Conservation (phyloP, 2,797 vertebrate species). For the Pseudomugil tenellus region DNA sequence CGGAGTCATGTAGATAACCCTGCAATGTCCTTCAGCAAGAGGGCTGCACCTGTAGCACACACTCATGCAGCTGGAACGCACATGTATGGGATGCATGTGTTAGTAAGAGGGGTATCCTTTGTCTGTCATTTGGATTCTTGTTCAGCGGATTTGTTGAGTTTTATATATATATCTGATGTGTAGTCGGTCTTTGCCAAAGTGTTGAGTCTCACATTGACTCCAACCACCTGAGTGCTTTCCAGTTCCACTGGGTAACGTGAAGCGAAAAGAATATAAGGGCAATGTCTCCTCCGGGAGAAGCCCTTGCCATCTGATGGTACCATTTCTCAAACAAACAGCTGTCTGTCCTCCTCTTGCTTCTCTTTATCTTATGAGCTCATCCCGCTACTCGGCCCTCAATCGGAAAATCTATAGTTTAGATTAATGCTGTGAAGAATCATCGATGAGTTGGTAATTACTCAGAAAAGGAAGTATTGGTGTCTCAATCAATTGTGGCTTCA, state of each 20-base stretch:
- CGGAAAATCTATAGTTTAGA: constrained; percentile 68
- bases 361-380: constrained; percentile 55
- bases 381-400: constrained; percentile 38
- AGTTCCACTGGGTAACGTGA: constrained; percentile 56
- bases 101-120: constrained; percentile 1
- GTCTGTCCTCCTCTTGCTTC: constrained; percentile 48
- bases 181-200: constrained; percentile 23
- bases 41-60: constrained; percentile 39
- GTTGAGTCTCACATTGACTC: constrained; percentile 29
- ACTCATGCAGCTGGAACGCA: background rate
- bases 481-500: constrained; percentile 26
- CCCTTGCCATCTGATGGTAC: constrained; percentile 43
- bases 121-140: constrained; percentile 2
- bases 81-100: background rate
- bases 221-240: constrained; percentile 52
- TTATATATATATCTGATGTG: constrained; percentile 2
- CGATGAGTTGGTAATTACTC: constrained; percentile 66
- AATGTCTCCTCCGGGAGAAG: constrained; percentile 67
- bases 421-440: constrained; percentile 70
- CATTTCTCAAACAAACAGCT: constrained; percentile 71
- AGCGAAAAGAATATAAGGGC: constrained; percentile 55
- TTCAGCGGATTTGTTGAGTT: background rate
- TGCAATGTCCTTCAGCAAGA: constrained; percentile 59
- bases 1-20: constrained; percentile 53
- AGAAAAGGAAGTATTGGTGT: constrained; percentile 42